Evolutionary conservation across 2,113 vertebrate genomes (phyloP).

Genomic region (Myodes glareolus): DNA sequence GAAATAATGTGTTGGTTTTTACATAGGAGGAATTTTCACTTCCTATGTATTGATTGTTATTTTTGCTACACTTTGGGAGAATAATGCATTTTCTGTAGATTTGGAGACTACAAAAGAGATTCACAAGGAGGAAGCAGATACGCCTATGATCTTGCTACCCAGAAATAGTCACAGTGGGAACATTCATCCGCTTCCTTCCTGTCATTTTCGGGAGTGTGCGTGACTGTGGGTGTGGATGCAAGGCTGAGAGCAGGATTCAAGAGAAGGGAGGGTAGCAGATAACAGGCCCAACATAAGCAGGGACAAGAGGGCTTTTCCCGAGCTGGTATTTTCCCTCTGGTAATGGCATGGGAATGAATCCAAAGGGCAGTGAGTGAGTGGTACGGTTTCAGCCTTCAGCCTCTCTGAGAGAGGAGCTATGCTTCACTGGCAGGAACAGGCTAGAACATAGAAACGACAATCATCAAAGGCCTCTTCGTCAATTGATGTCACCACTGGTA

Average conservation of each 20-base stretch:
- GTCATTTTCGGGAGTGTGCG: neutral
- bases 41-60: neutral
- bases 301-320: neutral
- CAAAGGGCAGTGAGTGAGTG: neutral
- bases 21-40: neutral
- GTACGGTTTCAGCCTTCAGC: neutral
- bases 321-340: neutral
- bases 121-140: constrained; percentile 23
- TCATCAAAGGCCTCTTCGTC: neutral
- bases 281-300: neutral
- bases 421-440: neutral
- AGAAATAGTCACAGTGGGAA: constrained; percentile 33
- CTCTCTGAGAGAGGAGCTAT: neutral
- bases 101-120: constrained; percentile 39
- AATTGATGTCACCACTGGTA: neutral
- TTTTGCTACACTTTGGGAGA: constrained; percentile 12
- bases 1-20: constrained; percentile 10
- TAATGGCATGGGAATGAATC: neutral
- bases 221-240: neutral
- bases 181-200: constrained; percentile 28
- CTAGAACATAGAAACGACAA: neutral
- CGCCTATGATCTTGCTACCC: neutral
- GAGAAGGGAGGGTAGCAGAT: neutral
- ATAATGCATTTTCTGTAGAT: neutral
- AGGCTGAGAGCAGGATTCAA: neutral